Base-by-base conservation (phyloP, 2,113 vertebrate species). In the Tachysurus fulvidraco region DNA sequence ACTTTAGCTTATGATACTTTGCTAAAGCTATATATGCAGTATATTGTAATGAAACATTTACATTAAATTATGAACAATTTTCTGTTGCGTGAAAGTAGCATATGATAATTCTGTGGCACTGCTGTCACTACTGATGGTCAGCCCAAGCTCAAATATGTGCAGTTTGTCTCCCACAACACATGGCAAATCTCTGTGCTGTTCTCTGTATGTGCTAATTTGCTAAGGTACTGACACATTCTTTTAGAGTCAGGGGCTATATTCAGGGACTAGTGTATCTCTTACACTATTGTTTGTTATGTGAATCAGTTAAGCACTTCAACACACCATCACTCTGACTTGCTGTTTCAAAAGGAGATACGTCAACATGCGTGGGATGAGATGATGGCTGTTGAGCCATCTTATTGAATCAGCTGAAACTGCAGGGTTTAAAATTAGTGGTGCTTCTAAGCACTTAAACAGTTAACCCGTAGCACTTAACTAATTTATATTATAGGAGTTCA, bases 351-450 rank as follows among this genome's bases (percentile, higher is more conserved):
- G 7, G 30, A 71, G 30, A 71, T 9, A 5, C 50, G 71, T 50
- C 71, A 13, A 73, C 69, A 4, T 10, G 36, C 10, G 11, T 14
- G 36, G 36, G 13, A 46, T 25, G 50, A 19, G 9, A n/a, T 54
- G 74, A 50, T 44, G 0, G n/a, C 50, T 1, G 36, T 36, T 36
- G 36, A 36, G 36, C 36, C 5, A 3, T 54, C 6, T 17, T 60
- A 74, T 12, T 19, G 28, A 59, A 28, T 46, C n/a, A 10, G 11
- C 54, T 16, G 21, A 60, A 10, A 36, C 69, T n/a, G 50, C n/a
- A 36, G 21, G 57, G 76, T 55, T 60, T 69, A n/a, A 80, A 78
- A 80, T 19, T 65, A 76, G 21, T 65, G 74, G 59, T 79, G 54
- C 19, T 54, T 52, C n/a, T 52, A 7, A 52, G 28, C 52, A 54